Percentiles rank a stretch among this genome's conserved stretches.
Conservation (phyloP, 2,113 vertebrate species). For the Chelonoidis abingdonii region DNA sequence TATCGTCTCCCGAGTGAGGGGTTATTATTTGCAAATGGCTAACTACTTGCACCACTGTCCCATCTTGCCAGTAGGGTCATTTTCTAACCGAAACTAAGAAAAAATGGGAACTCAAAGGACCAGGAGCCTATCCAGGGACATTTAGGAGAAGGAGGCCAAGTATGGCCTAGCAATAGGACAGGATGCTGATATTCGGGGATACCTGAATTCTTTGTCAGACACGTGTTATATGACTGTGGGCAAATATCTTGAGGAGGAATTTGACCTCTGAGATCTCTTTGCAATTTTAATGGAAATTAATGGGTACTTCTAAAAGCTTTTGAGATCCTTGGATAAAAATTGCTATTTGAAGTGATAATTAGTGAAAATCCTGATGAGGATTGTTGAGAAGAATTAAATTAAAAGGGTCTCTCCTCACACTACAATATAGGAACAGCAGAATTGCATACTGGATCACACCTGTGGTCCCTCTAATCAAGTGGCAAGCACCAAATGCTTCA, state of each 20-base stretch:
- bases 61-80: neutral
- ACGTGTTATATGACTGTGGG: rapidly evolving
- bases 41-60: neutral
- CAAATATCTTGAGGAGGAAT: neutral
- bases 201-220: neutral
- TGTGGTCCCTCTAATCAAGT: neutral
- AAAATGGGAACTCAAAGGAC: neutral
- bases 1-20: neutral
- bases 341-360: neutral
- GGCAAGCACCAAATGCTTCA: neutral
- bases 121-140: neutral
- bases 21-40: neutral
- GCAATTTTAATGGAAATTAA: neutral
- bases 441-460: neutral
- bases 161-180: neutral
- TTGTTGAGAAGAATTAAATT: neutral
- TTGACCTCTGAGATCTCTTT: neutral
- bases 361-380: neutral
- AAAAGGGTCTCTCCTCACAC: neutral
- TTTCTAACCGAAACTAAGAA: neutral
- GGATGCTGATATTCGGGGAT: neutral
- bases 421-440: neutral
- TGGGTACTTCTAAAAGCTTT: rapidly evolving
- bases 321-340: neutral
- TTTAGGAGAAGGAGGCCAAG: neutral